Conservation (phyloP, 92 coral and sea anemone genomes). For the Palythoa grandis region DNA sequence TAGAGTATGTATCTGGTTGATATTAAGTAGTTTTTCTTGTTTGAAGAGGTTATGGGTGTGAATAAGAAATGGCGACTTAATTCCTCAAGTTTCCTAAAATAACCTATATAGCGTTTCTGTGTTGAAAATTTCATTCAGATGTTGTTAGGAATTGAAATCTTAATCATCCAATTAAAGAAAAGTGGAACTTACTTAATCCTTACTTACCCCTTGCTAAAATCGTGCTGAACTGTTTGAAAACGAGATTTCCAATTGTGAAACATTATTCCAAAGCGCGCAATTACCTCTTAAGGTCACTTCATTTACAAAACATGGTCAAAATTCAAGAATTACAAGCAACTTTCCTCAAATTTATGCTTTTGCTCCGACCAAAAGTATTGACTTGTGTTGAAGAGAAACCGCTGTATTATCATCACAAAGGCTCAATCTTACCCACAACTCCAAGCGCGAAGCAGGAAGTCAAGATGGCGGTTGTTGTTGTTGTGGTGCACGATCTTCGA, state of each 20-base stretch:
- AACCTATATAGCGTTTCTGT: not conserved
- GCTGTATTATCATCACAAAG: slow-evolving; percentile 19
- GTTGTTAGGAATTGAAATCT: not conserved
- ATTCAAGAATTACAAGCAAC: not conserved
- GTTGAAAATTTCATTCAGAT: not conserved
- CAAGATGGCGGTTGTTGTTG: slow-evolving; percentile 40
- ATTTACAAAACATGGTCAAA: not conserved
- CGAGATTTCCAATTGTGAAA: slow-evolving; percentile 92
- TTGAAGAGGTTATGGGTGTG: too few relatives aligned
- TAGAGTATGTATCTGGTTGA: too few relatives aligned
- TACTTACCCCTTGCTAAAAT: slow-evolving; percentile 92
- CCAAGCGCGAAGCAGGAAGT: slow-evolving; percentile 28
- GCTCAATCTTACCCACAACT: slow-evolving; percentile 31
- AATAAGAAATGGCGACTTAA: too few relatives aligned
- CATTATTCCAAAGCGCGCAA: slow-evolving; percentile 40
- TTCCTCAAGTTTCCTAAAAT: too few relatives aligned
- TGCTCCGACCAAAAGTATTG: not conserved
- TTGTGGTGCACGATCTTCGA: not conserved
- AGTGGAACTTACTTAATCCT: not conserved
- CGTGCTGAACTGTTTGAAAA: slow-evolving; percentile 88
- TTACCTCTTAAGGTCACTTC: not conserved
- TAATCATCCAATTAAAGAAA: not conserved
- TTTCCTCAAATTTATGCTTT: not conserved
- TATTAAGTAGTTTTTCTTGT: too few relatives aligned
- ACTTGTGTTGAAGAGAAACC: not conserved